These are phyloP conservation scores for Rhingia rostrata DNA, from an alignment of 2,888 invertebrate species.

Conservation along the genomic window DNA sequence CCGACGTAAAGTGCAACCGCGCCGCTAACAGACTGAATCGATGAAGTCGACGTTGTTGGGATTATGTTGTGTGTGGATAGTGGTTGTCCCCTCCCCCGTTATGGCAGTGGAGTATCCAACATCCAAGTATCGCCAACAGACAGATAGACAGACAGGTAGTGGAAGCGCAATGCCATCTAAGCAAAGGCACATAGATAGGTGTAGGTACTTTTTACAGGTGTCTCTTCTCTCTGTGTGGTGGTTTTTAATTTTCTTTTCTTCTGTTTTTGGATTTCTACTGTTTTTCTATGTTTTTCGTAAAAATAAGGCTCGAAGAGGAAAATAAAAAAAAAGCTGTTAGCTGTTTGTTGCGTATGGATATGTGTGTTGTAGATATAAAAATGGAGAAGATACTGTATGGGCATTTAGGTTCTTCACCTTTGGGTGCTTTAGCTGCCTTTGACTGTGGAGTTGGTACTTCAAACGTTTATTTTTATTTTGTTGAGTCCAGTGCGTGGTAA, in stretches of 20 bases:
- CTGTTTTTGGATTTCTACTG: conserved; percentile 51
- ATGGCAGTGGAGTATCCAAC: conserved; percentile 25
- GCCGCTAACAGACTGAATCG: conserved; percentile 69
- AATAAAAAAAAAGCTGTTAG: conserved; percentile 56
- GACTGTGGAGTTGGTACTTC: conserved; percentile 15
- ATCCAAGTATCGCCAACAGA: not conserved
- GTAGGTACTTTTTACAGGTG: conserved; percentile 62
- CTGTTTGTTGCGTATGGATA: conserved; percentile 42
- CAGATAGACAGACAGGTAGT: conserved; percentile 47
- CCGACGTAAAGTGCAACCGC: conserved; percentile 71
- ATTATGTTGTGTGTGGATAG: conserved; percentile 56
- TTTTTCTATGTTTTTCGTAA: conserved; percentile 43
- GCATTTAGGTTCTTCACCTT: conserved; percentile 73
- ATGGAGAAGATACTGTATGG: conserved; percentile 59
- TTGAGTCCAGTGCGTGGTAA: conserved; percentile 39
- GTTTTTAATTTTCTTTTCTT: conserved; percentile 34
- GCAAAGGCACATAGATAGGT: conserved; percentile 10
- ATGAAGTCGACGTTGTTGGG: conserved; percentile 65
- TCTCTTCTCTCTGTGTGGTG: conserved; percentile 31
- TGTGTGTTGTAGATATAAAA: conserved; percentile 4
- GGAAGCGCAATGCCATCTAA: conserved; percentile 51
- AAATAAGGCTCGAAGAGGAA: conserved; percentile 34
- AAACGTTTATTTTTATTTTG: too few relatives aligned
- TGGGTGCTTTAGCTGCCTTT: conserved; percentile 13
- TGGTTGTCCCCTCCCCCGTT: conserved; percentile 67